Evolutionary conservation across 2,113 vertebrate species (phyloP), one percentile per base, ranked within the genome.

Genomic region (Tachysurus vachellii): DNA sequence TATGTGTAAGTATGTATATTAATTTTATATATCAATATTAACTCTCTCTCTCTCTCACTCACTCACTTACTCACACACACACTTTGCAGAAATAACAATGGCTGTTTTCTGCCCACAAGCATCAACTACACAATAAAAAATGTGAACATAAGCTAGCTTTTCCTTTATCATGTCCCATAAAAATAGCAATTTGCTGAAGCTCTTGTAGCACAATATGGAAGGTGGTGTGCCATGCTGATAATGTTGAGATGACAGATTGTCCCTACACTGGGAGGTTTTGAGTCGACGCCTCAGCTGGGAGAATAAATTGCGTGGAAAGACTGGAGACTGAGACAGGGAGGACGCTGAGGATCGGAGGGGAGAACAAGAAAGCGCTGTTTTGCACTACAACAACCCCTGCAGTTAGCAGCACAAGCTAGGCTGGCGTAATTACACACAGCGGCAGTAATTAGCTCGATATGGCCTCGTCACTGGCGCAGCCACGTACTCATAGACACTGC

Each of bases 111-210:
- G 85, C 91, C 90, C 90, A 90, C 95, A 84, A 91, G 91, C 94
- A 94, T 88, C 91, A 94, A 94, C 87, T 91, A 94, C 95, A 96
- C 95, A 95, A 96, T 73, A 87, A 77, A 66, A 96, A 96, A 96
- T 96, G 94, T 94, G 96, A 97, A 97, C 96, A 96, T 96, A 97
- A 96, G 96, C 96, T 94, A 96, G 96, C 96, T 95, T 96, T 97
- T 97, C 96, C 96, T 98, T 98, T 97, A 97, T 97, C 97, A 96
- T 96, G 96, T 95, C 96, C 96, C 96, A 96, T 97, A 97, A 97
- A 98, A 98, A 97, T 95, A 97, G 96, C 96, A 96, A 97, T 97
- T 97, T 97, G 97, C 96, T 95, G 94, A 94, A 95, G 96, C 96
- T 96, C 96, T 96, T 95, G 96, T 96, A 97, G 96, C 96, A 97